Evolutionary conservation across 2,888 invertebrate genomes (phyloP), one percentile per base, ranked within the genome.

Genomic region (Colostygia pectinataria): DNA sequence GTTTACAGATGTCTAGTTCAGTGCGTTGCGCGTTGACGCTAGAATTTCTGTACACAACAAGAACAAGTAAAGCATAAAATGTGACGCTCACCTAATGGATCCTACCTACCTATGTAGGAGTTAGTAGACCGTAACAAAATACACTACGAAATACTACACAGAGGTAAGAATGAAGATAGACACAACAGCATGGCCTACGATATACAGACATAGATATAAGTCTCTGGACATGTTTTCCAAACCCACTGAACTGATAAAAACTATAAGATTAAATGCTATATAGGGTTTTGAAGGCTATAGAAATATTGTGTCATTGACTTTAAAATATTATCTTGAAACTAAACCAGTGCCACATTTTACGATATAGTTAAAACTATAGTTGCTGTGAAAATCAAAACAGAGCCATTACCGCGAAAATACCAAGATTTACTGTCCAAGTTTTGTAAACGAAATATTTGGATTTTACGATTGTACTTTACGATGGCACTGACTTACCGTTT

Each of bases 401-500:
- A 18, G 24, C 18, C 20, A 42, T 48, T 36, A 41, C 15, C 29
- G 25, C 25, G 25, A 37, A 32, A 37, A 48, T 42, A 25, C 29
- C 41, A 25, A 37, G 14, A 40, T 40, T 47, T 47, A 47, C 39
- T 27, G 33, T 24, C 34, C 41, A 31, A 48, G 41, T 31, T 48
- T 37, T 41, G 41, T 31, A 31, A 46, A 41, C 48, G 41, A 48
- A 48, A 31, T 48, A 48, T 48, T 48, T 36, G 41, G 37, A 37
- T 48, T 47, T 48, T 48, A 48, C 48, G 48, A 41, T 42, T 42
- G 25, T 32, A 41, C 15, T 48, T 48, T 48, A 48, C 48, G 48
- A 46, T 33, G 33, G n/a, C 33, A 46, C 39, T 20, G 33, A 48
- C 37, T 47, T 27, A 33, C 31, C 13, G 34, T 34, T 45, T 46